Evolutionary conservation across 2,797 vertebrate genomes (phyloP), one percentile per base, ranked within the genome.

Genomic region (Coregonus suidteri): DNA sequence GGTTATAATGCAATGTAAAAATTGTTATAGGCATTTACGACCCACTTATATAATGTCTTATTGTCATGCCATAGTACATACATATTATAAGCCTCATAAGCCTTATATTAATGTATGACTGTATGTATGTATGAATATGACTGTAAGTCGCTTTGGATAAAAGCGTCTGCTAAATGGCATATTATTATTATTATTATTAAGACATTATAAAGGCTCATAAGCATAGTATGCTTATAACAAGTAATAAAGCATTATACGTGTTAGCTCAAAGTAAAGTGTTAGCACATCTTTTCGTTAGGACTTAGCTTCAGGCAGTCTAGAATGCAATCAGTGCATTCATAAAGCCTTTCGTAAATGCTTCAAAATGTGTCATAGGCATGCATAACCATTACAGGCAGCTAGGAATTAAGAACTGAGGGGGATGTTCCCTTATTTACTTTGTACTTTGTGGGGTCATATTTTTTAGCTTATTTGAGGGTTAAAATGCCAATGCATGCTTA

Each of bases 401-500:
- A 64, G 0, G 59, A 25, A 64, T 20, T 20, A 64, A 16, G 15
- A 69, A 69, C 16, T 37, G 56, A 59, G n/a, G 34, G 25, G 20
- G n/a, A 15, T 14, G 64, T 79, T 56, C 35, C 52, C 78, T 31
- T 75, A n/a, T 34, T 78, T 6, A 6, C 65, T 14, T 62, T 18
- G 37, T 16, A 14, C 16, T 82, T 56, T 70, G 47, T 56, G 54
- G 20, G 16, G 20, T 68, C 65, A 18, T 75, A 6, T 75, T 79
- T 15, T 71, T 31, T 73, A 77, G 52, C 67, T 71, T 30, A 47
- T 4, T 37, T 71, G 81, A 73, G 31, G 16, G 18, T 54, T 69
- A 47, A 6, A 59, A 74, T 81, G 34, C 75, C 25, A 75, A 74
- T 79, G 6, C 54, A 53, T 74, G 25, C 68, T 71, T 56, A 14